Evolutionary conservation across 2,113 vertebrate genomes (phyloP).

Genomic region (sheep (Ovis aries)): DNA sequence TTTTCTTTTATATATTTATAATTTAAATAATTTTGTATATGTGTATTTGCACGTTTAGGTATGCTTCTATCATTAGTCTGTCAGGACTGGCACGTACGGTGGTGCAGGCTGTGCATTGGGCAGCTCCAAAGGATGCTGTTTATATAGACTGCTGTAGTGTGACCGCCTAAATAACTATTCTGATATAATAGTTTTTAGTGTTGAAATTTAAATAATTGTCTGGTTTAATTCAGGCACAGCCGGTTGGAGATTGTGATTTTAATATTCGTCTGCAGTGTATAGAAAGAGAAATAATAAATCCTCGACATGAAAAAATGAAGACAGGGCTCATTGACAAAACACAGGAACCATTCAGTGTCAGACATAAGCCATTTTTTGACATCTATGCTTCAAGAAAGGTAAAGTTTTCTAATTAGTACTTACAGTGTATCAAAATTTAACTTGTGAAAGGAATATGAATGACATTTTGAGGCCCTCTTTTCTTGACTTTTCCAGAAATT

Average conservation of each 20-base stretch:
- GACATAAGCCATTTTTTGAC: slow-evolving; percentile 97
- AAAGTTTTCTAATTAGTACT: slow-evolving; percentile 62
- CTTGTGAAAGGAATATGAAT: slow-evolving; percentile 7
- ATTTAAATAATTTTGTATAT: neutral
- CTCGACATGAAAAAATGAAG: slow-evolving; percentile 96
- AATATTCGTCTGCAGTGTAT: slow-evolving; percentile 93
- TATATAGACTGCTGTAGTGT: neutral
- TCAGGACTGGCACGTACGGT: neutral
- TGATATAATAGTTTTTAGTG: slow-evolving; percentile 7
- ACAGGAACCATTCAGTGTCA: slow-evolving; percentile 95
- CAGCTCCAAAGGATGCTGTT: neutral
- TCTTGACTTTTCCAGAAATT: neutral
- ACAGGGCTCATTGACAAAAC: slow-evolving; percentile 95
- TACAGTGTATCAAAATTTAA: neutral
- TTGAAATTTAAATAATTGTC: slow-evolving; percentile 56
- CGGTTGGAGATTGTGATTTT: slow-evolving; percentile 98
- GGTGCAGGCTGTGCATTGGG: neutral
- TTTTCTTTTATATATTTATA: neutral
- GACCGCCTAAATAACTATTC: slow-evolving; percentile 1
- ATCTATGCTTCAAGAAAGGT: slow-evolving; percentile 94
- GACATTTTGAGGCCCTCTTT: neutral
- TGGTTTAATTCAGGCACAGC: slow-evolving; percentile 86
- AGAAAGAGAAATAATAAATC: slow-evolving; percentile 96
- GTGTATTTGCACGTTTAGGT: neutral
- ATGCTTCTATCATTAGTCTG: neutral